These are phyloP conservation scores for Dryobates pubescens DNA, from an alignment of 2,797 vertebrate genomes.

Conservation along the genomic window DNA sequence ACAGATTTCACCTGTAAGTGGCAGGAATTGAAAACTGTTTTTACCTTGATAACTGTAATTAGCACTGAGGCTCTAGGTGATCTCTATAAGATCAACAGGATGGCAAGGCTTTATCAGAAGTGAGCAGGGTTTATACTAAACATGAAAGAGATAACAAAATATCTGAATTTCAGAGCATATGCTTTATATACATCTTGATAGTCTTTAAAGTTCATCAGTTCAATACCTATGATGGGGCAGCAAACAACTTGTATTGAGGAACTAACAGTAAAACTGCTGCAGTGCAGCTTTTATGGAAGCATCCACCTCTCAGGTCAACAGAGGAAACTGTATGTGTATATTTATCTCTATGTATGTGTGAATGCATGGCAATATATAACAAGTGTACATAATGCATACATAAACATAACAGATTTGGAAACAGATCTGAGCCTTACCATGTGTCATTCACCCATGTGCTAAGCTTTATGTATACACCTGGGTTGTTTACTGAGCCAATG, in stretches of 20 bases:
- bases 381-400: neutral
- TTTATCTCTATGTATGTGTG: fast-evolving
- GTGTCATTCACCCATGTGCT: neutral
- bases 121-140: neutral
- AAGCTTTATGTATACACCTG: neutral
- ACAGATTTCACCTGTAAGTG: neutral
- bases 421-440: neutral
- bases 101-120: neutral
- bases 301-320: neutral
- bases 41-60: neutral
- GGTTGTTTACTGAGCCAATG: neutral
- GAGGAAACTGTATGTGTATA: neutral
- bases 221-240: neutral
- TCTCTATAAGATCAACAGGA: neutral
- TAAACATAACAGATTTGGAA: neutral
- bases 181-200: neutral
- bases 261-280: neutral
- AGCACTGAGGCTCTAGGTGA: neutral
- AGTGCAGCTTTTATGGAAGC: neutral
- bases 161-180: neutral
- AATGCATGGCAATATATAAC: neutral
- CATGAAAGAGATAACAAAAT: neutral
- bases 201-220: neutral
- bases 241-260: neutral
- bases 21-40: neutral